Base-by-base conservation (phyloP, 2,797 vertebrate species). In the Karalla daura region DNA sequence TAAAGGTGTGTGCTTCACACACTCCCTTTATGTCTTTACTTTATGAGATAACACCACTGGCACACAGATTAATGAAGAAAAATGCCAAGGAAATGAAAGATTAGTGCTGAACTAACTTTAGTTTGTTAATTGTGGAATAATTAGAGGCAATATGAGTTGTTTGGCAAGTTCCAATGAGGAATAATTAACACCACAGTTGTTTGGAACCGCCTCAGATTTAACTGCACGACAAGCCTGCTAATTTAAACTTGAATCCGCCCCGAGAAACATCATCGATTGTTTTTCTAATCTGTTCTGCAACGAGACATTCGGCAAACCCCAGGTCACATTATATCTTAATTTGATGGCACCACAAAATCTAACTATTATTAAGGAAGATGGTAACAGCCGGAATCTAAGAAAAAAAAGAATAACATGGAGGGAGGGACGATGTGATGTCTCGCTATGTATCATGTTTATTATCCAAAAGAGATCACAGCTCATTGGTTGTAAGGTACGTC, bases 1-100 rank as follows among this genome's bases (percentile, higher is more conserved):
- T 78, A 73, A 86, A 86, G 76, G 56, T 75, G 74, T 66, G 60
- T 12, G 51, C 71, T 67, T 79, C 49, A 51, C 75, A 81, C 37
- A 25, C 47, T 83, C 74, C 69, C 72, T 80, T 85, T 78, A 80
- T 76, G 81, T 72, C 59, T 69, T 72, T 12, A 56, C 80, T 89
- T 82, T 71, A 84, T 59, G 79, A 72, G 68, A 76, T 81, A 63
- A 60, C 59, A 55, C 43, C 43, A 21, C 54, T 13, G 61, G 43
- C 41, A 54, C 58, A 43, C 55, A 44, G 20, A 23, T 35, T 49
- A 54, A 76, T 69, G 71, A 62, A 44, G 67, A 64, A 74, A 59
- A 63, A 70, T 17, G 39, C 49, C 46, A 70, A 61, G 68, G 55
- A 65, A 76, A 73, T 66, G n/a, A 59, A 15, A 56, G 52, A 63